These are phyloP conservation scores for Fabriciana adippe DNA, from an alignment of 2,888 invertebrate genomes.

Conservation along the genomic window DNA sequence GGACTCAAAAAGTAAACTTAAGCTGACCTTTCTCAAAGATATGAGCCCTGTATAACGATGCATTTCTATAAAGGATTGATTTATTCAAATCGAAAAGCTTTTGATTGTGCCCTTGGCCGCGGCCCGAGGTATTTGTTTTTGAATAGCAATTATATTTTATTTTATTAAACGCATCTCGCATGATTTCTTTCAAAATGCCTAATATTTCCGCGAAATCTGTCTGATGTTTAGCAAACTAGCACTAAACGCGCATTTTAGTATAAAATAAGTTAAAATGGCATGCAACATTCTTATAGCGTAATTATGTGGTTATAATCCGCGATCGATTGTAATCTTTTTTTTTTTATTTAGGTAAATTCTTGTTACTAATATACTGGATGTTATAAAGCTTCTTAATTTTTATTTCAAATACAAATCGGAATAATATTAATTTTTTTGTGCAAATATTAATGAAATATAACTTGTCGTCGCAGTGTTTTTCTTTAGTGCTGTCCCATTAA, in stretches of 20 bases:
- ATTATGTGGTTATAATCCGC: conserved; percentile 54
- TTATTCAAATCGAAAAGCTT: conserved; percentile 80
- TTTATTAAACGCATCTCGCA: conserved; percentile 73
- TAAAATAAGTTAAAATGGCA: conserved; percentile 45
- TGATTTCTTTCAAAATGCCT: conserved; percentile 63
- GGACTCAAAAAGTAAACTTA: neutral
- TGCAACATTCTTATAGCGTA: conserved; percentile 55
- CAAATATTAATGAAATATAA: no score
- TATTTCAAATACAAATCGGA: no score
- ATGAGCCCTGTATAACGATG: conserved; percentile 64
- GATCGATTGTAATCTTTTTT: conserved; percentile 9
- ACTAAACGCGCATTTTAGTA: conserved; percentile 38
- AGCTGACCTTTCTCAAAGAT: neutral
- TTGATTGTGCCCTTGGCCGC: conserved; percentile 73
- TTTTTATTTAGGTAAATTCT: conserved; percentile 15
- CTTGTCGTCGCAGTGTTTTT: no score
- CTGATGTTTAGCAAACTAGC: conserved; percentile 47
- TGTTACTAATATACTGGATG: no score
- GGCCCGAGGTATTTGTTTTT: conserved; percentile 79
- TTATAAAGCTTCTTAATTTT: no score
- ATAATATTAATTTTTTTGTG: no score
- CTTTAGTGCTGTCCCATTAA: no score
- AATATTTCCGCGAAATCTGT: conserved; percentile 75
- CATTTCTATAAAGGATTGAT: conserved; percentile 80
- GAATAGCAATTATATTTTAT: conserved; percentile 82